Evolutionary conservation across 2,797 vertebrate species (phyloP).

Genomic region (Sphaeramia orbicularis): DNA sequence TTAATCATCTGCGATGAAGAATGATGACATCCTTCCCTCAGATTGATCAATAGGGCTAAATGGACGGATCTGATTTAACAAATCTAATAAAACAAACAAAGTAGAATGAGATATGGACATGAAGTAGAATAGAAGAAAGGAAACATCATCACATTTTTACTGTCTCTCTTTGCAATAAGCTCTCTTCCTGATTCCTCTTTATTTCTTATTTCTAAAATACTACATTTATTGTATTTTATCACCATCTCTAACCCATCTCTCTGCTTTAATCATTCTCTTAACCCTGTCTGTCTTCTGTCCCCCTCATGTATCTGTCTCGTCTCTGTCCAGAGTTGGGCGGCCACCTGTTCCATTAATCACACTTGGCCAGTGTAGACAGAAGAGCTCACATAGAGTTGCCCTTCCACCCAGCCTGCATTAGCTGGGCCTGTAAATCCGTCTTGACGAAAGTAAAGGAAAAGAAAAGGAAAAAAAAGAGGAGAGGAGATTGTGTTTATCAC

Average conservation of each 20-base stretch:
- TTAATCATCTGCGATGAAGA: slow-evolving; percentile 67
- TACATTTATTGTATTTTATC: slow-evolving; percentile 8
- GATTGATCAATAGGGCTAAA: slow-evolving; percentile 57
- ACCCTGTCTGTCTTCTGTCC: slow-evolving; percentile 27
- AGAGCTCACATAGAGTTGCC: slow-evolving; percentile 65
- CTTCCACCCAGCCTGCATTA: slow-evolving; percentile 70
- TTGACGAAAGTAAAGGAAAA: slow-evolving; percentile 6
- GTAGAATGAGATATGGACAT: not conserved
- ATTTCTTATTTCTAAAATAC: slow-evolving; percentile 4
- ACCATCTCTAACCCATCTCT: slow-evolving; percentile 16
- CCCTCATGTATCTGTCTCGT: slow-evolving; percentile 61
- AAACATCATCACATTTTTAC: not conserved
- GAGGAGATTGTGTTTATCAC: not conserved
- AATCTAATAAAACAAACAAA: slow-evolving; percentile 49
- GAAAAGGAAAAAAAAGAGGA: slow-evolving; percentile 9
- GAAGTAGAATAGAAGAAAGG: too few species aligned
- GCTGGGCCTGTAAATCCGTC: slow-evolving; percentile 66
- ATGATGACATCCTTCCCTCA: slow-evolving; percentile 55
- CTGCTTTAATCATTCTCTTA: slow-evolving; percentile 35
- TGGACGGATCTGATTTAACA: slow-evolving; percentile 34
- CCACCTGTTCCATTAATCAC: slow-evolving; percentile 86
- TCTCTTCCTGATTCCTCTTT: not conserved
- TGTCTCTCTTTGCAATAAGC: slow-evolving; percentile 2
- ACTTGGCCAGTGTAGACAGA: slow-evolving; percentile 62
- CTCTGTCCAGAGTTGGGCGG: slow-evolving; percentile 68